Evolutionary conservation across 2,797 vertebrate species (phyloP), one percentile per base, ranked within the genome.

Genomic region (Chelonia mydas): DNA sequence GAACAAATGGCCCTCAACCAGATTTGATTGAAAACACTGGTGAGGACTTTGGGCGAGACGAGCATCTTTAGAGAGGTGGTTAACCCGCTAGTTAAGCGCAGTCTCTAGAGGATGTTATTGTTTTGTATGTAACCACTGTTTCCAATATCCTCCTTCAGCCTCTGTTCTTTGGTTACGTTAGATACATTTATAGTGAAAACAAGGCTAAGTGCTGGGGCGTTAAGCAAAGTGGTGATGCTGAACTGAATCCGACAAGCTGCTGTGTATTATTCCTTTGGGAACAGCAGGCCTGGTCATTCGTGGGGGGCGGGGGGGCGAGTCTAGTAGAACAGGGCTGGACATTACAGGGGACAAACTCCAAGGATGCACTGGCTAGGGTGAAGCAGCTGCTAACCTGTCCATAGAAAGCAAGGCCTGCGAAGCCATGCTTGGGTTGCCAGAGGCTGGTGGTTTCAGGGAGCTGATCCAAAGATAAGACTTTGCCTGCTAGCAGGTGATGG

Each of bases 231-330:
- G 28, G 59, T 16, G 16, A 65, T 17, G 7, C 3, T 33, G 7
- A 8, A 15, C 6, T 3, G 59, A n/a, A 9, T n/a, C 15, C 0
- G 19, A 21, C 19, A 72, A 3, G 19, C 65, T 37, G 9, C 3
- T 11, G 17, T 19, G 9, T 10, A 5, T 9, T 10, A 3, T 11
- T 37, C 65, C n/a, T 33, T 72, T 23, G 19, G 65, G n/a, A 37
- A 10, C 8, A 37, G n/a, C n/a, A 5, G n/a, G n/a, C 4, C 65
- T 72, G 65, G 16, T 11, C n/a, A 21, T 10, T 8, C 2, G 3
- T n/a, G 41, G 41, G 41, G 41, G 2, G 41, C 5, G 41, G n/a
- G 16, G 33, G 61, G 2, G 12, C 41, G 5, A 41, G 6, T 17
- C 31, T 17, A 37, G 8, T 8, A 37, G 65, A n/a, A 21, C 65